Percentiles rank a stretch among this genome's conserved stretches.
These are phyloP conservation scores for Neoascia interrupta DNA, from an alignment of 2,888 invertebrate genomes.

Conservation along the genomic window DNA sequence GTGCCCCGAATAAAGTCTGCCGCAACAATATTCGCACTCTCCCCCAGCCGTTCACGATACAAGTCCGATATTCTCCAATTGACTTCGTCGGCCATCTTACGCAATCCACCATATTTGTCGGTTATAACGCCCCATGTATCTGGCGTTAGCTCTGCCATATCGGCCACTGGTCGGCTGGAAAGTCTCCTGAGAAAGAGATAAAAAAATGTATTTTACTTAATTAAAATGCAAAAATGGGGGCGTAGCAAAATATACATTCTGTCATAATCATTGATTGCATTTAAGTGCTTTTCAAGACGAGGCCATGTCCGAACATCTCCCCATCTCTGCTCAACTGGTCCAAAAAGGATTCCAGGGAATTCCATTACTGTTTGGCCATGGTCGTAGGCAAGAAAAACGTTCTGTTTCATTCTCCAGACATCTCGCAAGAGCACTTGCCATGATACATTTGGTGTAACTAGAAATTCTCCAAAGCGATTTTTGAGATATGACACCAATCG, in stretches of 20 bases:
- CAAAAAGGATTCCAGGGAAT: constrained; percentile 80
- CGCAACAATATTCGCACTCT: constrained; percentile 83
- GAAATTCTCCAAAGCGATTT: constrained; percentile 81
- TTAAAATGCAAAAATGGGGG: constrained; percentile 70
- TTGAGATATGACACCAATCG: constrained; percentile 81
- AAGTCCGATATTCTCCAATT: constrained; percentile 84
- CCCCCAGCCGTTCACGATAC: constrained; percentile 80
- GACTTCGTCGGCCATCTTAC: constrained; percentile 83
- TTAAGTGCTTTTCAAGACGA: constrained; percentile 81
- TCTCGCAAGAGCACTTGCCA: constrained; percentile 80
- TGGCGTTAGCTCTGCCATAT: constrained; percentile 87
- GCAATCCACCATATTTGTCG: constrained; percentile 82
- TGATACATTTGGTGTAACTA: constrained; percentile 80
- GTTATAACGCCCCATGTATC: constrained; percentile 82
- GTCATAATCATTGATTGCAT: constrained; percentile 74
- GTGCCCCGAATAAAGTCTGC: constrained; percentile 84
- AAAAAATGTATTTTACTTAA: constrained; percentile 69
- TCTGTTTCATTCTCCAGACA: constrained; percentile 80
- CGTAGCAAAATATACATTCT: constrained; percentile 78
- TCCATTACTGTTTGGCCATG: constrained; percentile 77
- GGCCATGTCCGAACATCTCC: constrained; percentile 82
- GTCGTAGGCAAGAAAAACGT: constrained; percentile 82
- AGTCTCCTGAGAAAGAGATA: constrained; percentile 74
- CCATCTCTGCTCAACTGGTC: constrained; percentile 84
- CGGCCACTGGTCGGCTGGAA: constrained; percentile 80